Base-by-base conservation (phyloP, 1,140 invertebrate species). In the Globodera ellingtonae region DNA sequence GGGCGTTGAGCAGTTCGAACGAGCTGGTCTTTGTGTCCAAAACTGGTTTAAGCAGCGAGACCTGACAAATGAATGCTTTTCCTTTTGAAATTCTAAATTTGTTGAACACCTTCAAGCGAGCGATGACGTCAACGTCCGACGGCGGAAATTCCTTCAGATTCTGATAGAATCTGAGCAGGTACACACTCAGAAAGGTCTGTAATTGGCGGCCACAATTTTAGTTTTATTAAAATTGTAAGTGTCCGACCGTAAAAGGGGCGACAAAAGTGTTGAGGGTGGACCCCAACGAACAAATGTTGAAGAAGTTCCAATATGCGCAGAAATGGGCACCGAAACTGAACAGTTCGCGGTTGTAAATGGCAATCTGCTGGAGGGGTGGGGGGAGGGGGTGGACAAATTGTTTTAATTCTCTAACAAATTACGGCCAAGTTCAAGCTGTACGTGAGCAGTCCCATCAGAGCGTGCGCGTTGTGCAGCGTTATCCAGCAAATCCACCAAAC, bases 401-500 rank as follows among this genome's bases (percentile, higher is more conserved):
- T 67, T 9, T 6, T 67, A 7, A 18, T 75, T 75, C 15, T 66
- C 62, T 6, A 13, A 56, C 35, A 50, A 10, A 66, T 69, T 47
- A 77, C 75, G 13, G 75, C 62, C 18, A 62, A 77, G 15, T 77
- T 67, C 8, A 77, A 9, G 21, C 44, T 7, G 65, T 77, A 67
- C 3, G 75, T 77, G 4, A 77, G 79, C 52, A 81, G 35, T 35
- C 72, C 79, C 69, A 81, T 72, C 10, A 70, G 13, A 9, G 80
- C 47, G 13, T 81, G 80, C 0, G 77, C 78, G 71, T 81, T 81
- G 48, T 81, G 80, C 35, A 81, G 24, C 18, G 80, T 79, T 35
- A 81, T 80, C 80, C 80, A 81, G 48, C 80, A 81, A 8, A 81
- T 67, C 75, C 74, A 81, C 78, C 78, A 81, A 4, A 81, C 72